Evolutionary conservation across 2,888 invertebrate species (phyloP).

Genomic region (Caenorhabditis panamensis): DNA sequence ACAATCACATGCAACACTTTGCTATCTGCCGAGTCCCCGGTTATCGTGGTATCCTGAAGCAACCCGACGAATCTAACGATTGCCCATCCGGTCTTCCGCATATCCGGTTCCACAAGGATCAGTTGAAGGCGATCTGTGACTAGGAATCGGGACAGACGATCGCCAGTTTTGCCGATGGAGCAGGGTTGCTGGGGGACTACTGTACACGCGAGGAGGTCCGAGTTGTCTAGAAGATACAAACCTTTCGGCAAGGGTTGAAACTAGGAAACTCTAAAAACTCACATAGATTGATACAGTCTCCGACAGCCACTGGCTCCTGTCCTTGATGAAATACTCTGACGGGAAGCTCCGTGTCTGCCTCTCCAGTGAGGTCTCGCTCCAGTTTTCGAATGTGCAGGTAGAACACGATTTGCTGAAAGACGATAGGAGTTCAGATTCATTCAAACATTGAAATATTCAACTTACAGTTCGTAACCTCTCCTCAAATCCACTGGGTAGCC

Average conservation of each 20-base stretch:
- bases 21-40: slow-evolving; percentile 96
- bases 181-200: slow-evolving; percentile 83
- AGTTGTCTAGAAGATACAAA: slow-evolving; percentile 88
- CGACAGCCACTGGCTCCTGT: slow-evolving; percentile 91
- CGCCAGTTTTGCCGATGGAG: slow-evolving; percentile 88
- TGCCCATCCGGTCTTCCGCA: slow-evolving; percentile 95
- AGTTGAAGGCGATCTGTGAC: slow-evolving; percentile 96
- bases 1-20: slow-evolving; percentile 89
- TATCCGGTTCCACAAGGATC: slow-evolving; percentile 97
- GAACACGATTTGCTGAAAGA: slow-evolving; percentile 67
- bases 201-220: slow-evolving; percentile 96
- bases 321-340: slow-evolving; percentile 87
- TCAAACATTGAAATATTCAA: neutral
- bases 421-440: neutral
- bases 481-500: slow-evolving; percentile 96
- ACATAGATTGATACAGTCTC: slow-evolving; percentile 97
- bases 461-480: slow-evolving; percentile 83
- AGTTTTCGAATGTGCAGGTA: slow-evolving; percentile 69
- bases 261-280: slow-evolving; percentile 79
- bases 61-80: slow-evolving; percentile 96
- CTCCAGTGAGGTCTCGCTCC: slow-evolving; percentile 81
- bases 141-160: slow-evolving; percentile 86
- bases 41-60: slow-evolving; percentile 92
- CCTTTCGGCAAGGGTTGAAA: no score
- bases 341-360: slow-evolving; percentile 93